Percentiles rank a stretch among this genome's conserved stretches.
Evolutionary conservation across 2,888 invertebrate genomes (phyloP).

Genomic region (Drosophila pseudotalamancana): DNA sequence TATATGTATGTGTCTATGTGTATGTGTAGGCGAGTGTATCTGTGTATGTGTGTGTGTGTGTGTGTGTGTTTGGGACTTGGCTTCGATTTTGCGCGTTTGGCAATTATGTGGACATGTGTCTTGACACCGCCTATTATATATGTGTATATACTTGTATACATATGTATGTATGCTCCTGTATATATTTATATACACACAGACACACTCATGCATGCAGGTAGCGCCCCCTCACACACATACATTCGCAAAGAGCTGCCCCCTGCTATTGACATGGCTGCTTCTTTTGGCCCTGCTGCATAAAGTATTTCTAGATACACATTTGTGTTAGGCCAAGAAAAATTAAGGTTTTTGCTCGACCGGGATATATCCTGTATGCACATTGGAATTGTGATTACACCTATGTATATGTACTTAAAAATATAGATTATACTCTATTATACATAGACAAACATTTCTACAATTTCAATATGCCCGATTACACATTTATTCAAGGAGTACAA

Average conservation of each 20-base stretch:
- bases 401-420: too few relatives aligned
- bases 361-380: slow-evolving; percentile 3
- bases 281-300: slow-evolving; percentile 49
- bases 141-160: slow-evolving; percentile 22
- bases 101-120: slow-evolving; percentile 77
- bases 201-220: slow-evolving; percentile 37
- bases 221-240: slow-evolving; percentile 10
- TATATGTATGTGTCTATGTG: slow-evolving; percentile 1
- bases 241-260: slow-evolving; percentile 34
- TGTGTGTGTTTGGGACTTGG: slow-evolving; percentile 49
- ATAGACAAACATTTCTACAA: neutral
- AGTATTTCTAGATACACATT: slow-evolving; percentile 74
- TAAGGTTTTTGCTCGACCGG: neutral
- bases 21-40: slow-evolving; percentile 10
- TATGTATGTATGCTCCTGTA: slow-evolving; percentile 14
- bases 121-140: slow-evolving; percentile 65
- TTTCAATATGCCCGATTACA: neutral
- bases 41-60: slow-evolving; percentile 4
- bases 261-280: slow-evolving; percentile 36
- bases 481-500: too few relatives aligned
- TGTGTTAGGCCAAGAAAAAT: slow-evolving; percentile 45
- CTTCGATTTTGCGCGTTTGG: slow-evolving; percentile 79
- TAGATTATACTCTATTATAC: too few relatives aligned
- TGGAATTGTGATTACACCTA: neutral
- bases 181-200: slow-evolving; percentile 5